Evolutionary conservation across 2,888 invertebrate genomes (phyloP).

Genomic region (Meliscaeva auricollis): DNA sequence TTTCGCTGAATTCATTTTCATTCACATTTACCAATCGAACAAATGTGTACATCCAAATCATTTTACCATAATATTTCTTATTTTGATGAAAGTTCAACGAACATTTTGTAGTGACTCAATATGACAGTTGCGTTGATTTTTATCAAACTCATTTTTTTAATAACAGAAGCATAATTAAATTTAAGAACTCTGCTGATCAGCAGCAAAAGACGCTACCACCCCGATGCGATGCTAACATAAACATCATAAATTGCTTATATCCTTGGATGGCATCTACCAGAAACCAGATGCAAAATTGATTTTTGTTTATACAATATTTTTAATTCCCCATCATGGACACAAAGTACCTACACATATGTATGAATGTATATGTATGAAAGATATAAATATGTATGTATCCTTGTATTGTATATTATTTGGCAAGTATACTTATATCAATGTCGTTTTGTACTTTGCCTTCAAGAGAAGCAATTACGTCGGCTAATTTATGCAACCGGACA

Average conservation of each 20-base stretch:
- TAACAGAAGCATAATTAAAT: slow-evolving; percentile 55
- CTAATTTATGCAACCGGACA: slow-evolving; percentile 75
- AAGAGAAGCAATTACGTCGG: slow-evolving; percentile 66
- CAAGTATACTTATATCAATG: slow-evolving; percentile 13
- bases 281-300: slow-evolving; percentile 54
- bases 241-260: slow-evolving; percentile 65
- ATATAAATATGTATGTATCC: background rate
- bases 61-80: no score
- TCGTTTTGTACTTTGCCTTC: slow-evolving; percentile 35
- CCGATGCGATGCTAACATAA: slow-evolving; percentile 39
- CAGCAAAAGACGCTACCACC: slow-evolving; percentile 36
- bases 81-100: slow-evolving; percentile 41
- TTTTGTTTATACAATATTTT: slow-evolving; percentile 55
- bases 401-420: background rate
- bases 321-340: slow-evolving; percentile 3
- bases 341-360: background rate
- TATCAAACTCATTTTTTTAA: slow-evolving; percentile 44
- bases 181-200: slow-evolving; percentile 32
- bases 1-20: no score
- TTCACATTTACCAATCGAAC: no score
- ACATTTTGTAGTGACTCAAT: slow-evolving; percentile 23
- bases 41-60: no score
- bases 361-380: background rate
- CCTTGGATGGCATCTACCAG: slow-evolving; percentile 47
- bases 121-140: slow-evolving; percentile 26